These are phyloP conservation scores for Trypoxylus dichotomus DNA, from an alignment of 1,140 invertebrate genomes.

Conservation along the genomic window DNA sequence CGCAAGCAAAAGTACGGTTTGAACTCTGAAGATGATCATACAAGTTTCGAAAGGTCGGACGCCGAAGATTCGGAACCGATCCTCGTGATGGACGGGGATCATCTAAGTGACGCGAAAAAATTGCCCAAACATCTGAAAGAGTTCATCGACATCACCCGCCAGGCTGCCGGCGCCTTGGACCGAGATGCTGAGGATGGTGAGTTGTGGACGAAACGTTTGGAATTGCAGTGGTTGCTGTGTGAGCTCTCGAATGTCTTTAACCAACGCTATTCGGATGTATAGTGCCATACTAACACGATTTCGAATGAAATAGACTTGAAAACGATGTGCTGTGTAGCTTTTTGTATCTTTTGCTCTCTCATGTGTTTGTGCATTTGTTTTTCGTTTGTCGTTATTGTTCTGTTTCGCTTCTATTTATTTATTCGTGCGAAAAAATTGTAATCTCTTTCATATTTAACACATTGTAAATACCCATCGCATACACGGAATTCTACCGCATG, in stretches of 20 bases:
- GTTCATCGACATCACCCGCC: slow-evolving; percentile 64
- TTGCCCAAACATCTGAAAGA: slow-evolving; percentile 76
- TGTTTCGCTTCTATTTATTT: background rate
- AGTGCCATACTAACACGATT: slow-evolving; percentile 14
- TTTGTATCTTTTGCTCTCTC: background rate
- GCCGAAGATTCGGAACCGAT: slow-evolving; percentile 53
- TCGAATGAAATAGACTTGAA: background rate
- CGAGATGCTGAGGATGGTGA: slow-evolving; percentile 53
- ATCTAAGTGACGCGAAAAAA: slow-evolving; percentile 61
- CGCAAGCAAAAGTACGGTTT: slow-evolving; percentile 41
- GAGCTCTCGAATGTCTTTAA: slow-evolving; percentile 25
- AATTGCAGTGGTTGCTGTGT: slow-evolving; percentile 29
- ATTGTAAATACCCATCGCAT: background rate
- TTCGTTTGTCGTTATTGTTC: background rate
- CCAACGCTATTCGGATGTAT: background rate
- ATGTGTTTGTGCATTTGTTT: background rate
- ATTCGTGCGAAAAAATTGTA: background rate
- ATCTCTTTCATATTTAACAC: background rate
- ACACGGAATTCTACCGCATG: background rate
- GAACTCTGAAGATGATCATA: slow-evolving; percentile 58
- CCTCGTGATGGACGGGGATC: slow-evolving; percentile 64
- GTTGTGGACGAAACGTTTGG: slow-evolving; percentile 42
- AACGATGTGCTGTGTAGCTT: background rate
- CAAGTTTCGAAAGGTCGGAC: slow-evolving; percentile 47
- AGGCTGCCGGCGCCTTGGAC: slow-evolving; percentile 53